Percentiles rank a stretch among this genome's conserved stretches.
phyloP scores from a whole-genome alignment of 1,140 invertebrate species.

The Apis mellifera region DNA sequence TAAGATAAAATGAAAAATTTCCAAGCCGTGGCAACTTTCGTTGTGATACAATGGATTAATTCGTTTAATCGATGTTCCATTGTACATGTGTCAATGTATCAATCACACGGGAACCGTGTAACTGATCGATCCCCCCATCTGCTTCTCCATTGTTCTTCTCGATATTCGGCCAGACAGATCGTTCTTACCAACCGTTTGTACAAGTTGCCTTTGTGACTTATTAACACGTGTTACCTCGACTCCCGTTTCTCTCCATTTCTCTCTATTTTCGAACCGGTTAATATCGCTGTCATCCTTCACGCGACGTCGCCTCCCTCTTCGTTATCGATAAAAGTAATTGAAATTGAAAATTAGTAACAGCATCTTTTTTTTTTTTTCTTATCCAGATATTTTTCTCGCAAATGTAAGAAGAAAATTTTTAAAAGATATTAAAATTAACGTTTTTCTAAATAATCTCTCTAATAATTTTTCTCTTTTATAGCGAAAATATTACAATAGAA shows the following conservation, averaged over 20 bases:
- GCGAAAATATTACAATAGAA: background rate
- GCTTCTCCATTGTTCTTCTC: slow-evolving; percentile 3
- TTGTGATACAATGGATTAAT: slow-evolving; percentile 28
- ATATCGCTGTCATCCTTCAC: background rate
- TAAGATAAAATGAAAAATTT: background rate
- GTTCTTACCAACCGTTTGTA: background rate
- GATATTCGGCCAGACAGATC: background rate
- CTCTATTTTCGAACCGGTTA: background rate
- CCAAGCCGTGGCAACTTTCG: background rate
- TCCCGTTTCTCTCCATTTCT: background rate
- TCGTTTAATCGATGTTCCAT: slow-evolving; percentile 37
- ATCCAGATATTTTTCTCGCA: too few species aligned
- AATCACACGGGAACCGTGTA: slow-evolving; percentile 35
- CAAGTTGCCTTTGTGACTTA: background rate
- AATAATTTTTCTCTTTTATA: too few species aligned
- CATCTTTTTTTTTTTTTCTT: too few species aligned
- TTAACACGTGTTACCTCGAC: background rate
- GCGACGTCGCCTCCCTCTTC: too few species aligned
- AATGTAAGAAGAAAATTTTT: too few species aligned
- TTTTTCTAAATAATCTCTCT: too few species aligned
- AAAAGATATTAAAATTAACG: too few species aligned
- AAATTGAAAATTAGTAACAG: too few species aligned
- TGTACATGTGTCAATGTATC: slow-evolving; percentile 28
- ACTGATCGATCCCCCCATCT: slow-evolving; percentile 34
- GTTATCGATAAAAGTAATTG: too few species aligned